Conservation (phyloP, 2,888 invertebrate species). For the Drosophila monieri region DNA sequence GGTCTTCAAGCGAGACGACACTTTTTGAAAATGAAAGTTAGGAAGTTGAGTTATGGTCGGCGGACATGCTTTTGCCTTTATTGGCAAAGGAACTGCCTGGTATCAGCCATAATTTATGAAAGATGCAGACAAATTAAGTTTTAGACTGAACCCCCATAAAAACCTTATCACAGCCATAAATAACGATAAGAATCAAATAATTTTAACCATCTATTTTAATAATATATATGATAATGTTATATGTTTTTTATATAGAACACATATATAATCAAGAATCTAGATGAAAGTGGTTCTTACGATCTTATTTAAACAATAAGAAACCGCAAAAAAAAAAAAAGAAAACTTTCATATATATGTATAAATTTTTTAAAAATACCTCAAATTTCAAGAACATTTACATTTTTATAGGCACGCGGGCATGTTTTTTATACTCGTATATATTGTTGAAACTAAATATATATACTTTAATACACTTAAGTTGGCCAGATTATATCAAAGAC, state of each 20-base stretch:
- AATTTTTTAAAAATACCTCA: constrained; percentile 20
- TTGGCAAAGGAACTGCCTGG: neutral
- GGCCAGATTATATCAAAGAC: constrained; percentile 16
- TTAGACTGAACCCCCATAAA: neutral
- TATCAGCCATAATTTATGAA: neutral
- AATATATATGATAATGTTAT: neutral
- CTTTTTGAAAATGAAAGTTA: neutral
- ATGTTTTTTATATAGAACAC: neutral
- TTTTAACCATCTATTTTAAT: neutral
- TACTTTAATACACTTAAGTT: constrained; percentile 4
- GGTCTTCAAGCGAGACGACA: too few relatives aligned
- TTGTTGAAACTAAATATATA: constrained; percentile 11
- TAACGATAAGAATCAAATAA: neutral
- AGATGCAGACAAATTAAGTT: neutral
- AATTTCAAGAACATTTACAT: constrained; percentile 29
- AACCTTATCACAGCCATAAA: neutral
- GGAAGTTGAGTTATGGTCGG: neutral
- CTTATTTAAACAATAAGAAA: neutral
- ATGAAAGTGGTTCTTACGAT: neutral
- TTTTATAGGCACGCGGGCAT: constrained; percentile 15
- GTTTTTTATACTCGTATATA: constrained; percentile 6
- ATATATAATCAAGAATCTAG: neutral
- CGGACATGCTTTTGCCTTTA: neutral
- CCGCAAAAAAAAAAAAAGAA: too few relatives aligned
- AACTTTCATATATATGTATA: neutral